A percentile compares a stretch with the other conserved stretches of the same genome.
Conservation (phyloP, 2,888 invertebrate species). For the Drosophila putrida region DNA sequence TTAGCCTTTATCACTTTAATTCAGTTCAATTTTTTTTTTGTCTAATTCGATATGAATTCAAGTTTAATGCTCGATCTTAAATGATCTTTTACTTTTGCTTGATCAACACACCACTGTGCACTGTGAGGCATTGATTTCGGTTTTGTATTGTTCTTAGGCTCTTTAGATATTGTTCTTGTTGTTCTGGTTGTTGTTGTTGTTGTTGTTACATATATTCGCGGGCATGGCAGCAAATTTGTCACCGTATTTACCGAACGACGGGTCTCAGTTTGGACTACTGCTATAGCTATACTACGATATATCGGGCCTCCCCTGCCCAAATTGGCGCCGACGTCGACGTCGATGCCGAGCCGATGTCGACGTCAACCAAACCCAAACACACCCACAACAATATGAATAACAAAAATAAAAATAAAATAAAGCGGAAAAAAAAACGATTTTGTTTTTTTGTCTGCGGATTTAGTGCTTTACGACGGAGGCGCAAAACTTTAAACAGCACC, state of each 20-base stretch:
- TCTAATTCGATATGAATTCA: too few species aligned
- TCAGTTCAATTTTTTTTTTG: too few species aligned
- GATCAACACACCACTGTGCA: constrained; percentile 43
- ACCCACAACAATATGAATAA: constrained; percentile 49
- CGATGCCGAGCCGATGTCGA: constrained; percentile 34
- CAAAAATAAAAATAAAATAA: constrained; percentile 20
- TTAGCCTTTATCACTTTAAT: too few species aligned
- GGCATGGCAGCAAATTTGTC: constrained; percentile 60
- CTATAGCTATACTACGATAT: constrained; percentile 21
- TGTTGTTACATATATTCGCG: constrained; percentile 33
- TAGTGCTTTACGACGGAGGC: constrained; percentile 71
- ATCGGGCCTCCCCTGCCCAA: constrained; percentile 33
- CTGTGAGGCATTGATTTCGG: constrained; percentile 52
- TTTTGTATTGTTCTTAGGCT: constrained; percentile 56
- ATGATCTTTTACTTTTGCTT: not conserved
- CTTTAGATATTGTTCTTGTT: constrained; percentile 38
- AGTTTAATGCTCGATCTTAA: not conserved
- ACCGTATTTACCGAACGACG: constrained; percentile 51
- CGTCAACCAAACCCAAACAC: constrained; percentile 55
- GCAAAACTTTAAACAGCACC: constrained; percentile 51
- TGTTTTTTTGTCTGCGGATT: constrained; percentile 72
- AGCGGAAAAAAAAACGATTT: constrained; percentile 21
- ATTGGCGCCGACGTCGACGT: constrained; percentile 35
- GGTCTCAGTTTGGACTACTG: constrained; percentile 39
- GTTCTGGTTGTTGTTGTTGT: constrained; percentile 34